Base-by-base conservation (phyloP, 2,888 invertebrate species). In the Thymelicus lineola region DNA sequence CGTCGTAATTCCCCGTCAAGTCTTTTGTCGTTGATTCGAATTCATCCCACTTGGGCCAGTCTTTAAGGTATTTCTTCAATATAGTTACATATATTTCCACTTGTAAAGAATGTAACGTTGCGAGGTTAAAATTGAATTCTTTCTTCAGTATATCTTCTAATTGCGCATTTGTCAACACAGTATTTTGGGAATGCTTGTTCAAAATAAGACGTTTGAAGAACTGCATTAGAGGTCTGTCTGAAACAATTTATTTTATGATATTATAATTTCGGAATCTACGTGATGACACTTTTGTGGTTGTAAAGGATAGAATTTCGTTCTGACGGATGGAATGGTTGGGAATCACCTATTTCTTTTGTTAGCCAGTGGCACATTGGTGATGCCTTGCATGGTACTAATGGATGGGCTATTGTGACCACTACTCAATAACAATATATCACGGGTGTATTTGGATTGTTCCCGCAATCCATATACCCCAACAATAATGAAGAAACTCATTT, bases 1-100 rank as follows among this genome's bases (percentile, higher is more conserved):
- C 14, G 7, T 64, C 50, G 1, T 42, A 38, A 4, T 38, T 48
- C 6, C 7, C 17, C 1, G 36, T 36, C 5, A 59, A 15, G 0
- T 9, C 35, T 46, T 70, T 70, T 0, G 58, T 59, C 0, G 59
- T 59, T 1, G 15, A 6, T 14, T 89, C 88, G 14, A 90, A 81
- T 0, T 82, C 81, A 14, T 90, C 86, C 90, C 90, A 90, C 20
- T 84, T 79, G 0, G 90, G 88, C 90, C 90, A 90, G 58, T 86
- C 84, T 75, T 89, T 89, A 0, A 90, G 71, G 62, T 81, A 90
- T 64, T 86, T 88, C 63, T 90, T 90, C 3, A 89, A 78, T 0
- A 88, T 77, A 45, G 82, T 86, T 10, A 90, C 73, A 57, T 87
- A 89, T 14, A 89, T 84, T 1, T 90, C 86, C 0, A 85, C 74